phyloP scores from a whole-genome alignment of 2,797 vertebrate genomes.

The Lagocephalus sceleratus region DNA sequence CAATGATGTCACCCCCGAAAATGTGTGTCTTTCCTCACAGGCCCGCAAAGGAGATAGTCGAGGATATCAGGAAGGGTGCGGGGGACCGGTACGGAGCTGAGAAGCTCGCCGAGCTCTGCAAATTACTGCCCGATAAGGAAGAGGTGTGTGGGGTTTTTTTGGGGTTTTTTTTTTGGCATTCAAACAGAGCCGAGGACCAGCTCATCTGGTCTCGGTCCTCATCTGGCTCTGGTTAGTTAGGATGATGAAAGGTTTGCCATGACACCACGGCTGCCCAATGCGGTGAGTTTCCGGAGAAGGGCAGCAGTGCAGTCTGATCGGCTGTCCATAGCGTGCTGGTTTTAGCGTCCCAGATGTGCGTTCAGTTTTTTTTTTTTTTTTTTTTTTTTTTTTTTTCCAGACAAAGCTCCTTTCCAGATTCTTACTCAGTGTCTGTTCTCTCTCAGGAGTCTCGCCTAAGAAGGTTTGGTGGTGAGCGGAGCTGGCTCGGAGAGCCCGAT shows the following conservation, averaged over 20 bases:
- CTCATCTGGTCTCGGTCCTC: slow-evolving; percentile 16
- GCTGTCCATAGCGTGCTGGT: slow-evolving; percentile 30
- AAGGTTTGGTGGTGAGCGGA: slow-evolving; percentile 71
- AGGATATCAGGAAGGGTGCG: slow-evolving; percentile 75
- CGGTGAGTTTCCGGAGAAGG: slow-evolving; percentile 45
- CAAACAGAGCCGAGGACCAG: slow-evolving; percentile 24
- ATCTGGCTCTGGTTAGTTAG: slow-evolving; percentile 69
- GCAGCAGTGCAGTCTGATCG: slow-evolving; percentile 30
- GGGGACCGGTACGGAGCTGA: slow-evolving; percentile 78
- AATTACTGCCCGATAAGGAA: slow-evolving; percentile 79
- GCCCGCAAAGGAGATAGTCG: slow-evolving; percentile 76
- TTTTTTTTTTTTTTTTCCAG: no score
- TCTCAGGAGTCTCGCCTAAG: slow-evolving; percentile 74
- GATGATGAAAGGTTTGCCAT: slow-evolving; percentile 63
- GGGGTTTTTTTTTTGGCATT: slow-evolving; percentile 36
- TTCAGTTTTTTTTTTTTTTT: no score
- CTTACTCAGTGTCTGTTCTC: slow-evolving; percentile 34
- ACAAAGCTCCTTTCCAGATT: slow-evolving; percentile 30
- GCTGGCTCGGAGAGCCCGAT: slow-evolving; percentile 76
- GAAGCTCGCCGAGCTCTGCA: slow-evolving; percentile 79
- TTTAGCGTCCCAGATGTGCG: slow-evolving; percentile 12
- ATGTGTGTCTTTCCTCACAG: slow-evolving; percentile 52
- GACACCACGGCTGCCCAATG: slow-evolving; percentile 52
- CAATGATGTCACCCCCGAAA: slow-evolving; percentile 40
- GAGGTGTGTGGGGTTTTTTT: slow-evolving; percentile 71